Conservation (phyloP, 2,113 vertebrate genomes). For the Centropus unirufus region DNA sequence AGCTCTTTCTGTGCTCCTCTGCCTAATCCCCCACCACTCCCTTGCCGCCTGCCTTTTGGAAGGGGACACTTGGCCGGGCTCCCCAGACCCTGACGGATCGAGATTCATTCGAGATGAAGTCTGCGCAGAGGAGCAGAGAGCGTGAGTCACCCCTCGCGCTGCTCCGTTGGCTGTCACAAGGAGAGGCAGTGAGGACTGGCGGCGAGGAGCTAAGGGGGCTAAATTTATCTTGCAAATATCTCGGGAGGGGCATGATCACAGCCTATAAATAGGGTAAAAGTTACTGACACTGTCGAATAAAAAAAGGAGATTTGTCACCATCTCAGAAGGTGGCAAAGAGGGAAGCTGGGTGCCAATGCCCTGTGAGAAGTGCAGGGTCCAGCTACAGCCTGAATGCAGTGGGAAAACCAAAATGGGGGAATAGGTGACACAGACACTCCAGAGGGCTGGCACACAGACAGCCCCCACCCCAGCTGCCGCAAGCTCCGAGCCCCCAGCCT, state of each 20-base stretch:
- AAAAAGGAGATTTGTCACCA: constrained; percentile 25
- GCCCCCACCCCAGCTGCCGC: neutral
- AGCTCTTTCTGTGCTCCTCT: neutral
- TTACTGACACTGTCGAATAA: neutral
- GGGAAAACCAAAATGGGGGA: neutral
- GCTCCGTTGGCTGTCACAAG: neutral
- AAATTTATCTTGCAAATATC: constrained; percentile 35
- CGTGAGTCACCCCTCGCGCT: constrained; percentile 8
- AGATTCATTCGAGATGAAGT: constrained; percentile 39
- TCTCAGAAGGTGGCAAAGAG: neutral
- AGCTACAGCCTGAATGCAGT: neutral
- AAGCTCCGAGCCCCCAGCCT: rapidly evolving
- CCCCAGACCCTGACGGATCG: neutral
- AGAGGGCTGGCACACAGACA: rapidly evolving
- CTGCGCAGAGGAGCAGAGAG: constrained; percentile 12
- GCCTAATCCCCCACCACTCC: constrained; percentile 36
- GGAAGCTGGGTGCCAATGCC: neutral
- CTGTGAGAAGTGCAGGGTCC: neutral
- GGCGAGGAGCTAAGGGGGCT: neutral
- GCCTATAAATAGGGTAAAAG: neutral
- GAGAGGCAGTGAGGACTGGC: neutral
- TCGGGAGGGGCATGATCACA: neutral
- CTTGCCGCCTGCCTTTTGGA: neutral
- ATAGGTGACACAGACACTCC: rapidly evolving
- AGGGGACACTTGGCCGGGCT: neutral